Evolutionary conservation across 2,113 vertebrate genomes (phyloP), one percentile per base, ranked within the genome.

Genomic region (Xiphorhynchus elegans): DNA sequence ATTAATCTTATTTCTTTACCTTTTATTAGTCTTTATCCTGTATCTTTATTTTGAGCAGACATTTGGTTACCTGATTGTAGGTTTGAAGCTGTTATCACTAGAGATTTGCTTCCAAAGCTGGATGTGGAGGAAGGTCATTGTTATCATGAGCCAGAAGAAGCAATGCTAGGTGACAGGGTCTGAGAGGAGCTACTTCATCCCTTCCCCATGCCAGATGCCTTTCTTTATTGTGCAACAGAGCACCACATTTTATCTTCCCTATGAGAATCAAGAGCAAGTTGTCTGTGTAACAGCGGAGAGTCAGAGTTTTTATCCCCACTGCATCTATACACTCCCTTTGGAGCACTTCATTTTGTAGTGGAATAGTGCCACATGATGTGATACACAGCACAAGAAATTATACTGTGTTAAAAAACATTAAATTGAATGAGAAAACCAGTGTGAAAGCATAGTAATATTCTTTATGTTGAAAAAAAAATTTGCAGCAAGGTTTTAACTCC

Each of bases 271-370:
- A 62, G 31, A 87, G 16, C 31, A 58, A 40, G 28, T 63, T 72
- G n/a, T n/a, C 52, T 44, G 25, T 69, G 33, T 49, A 68, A 68
- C 31, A 74, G 35, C 46, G 70, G 19, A 84, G 11, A 76, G 26
- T 9, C 23, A 28, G 46, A 84, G 9, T 9, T 82, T 73, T 88
- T 39, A 21, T 37, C 21, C 46, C 40, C 16, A 19, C 17, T 2
- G 0, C 37, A 31, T 6, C 20, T 35, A 2, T 52, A n/a, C 0
- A 0, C 3, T 89, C 3, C 73, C 42, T 53, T 53, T 10, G 35
- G 42, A 85, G 23, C 8, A 47, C 29, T 62, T 33, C 9, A 67
- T 47, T 70, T 79, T 74, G 3, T 53, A 67, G 40, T 46, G 37
- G 8, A 85, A 8, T 50, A 33, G 37, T 56, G 29, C 19, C 50